phyloP scores from a whole-genome alignment of 2,888 invertebrate species.

The Toxonevra muliebris region DNA sequence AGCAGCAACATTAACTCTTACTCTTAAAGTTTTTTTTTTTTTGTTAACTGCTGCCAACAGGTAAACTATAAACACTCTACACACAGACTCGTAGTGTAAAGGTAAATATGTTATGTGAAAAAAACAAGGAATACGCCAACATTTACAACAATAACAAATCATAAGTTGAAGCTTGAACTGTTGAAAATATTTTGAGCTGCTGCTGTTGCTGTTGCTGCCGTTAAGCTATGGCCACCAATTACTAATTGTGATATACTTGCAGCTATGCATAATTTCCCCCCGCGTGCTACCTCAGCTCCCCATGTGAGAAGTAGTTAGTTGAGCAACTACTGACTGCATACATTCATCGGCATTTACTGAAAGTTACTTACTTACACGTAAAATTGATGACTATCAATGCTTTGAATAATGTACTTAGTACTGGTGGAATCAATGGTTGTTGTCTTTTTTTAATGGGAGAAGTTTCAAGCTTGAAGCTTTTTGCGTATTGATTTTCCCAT shows the following conservation, averaged over 20 bases:
- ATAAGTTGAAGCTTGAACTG: conserved; percentile 1
- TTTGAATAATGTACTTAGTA: conserved; percentile 19
- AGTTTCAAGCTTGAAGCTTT: conserved; percentile 6
- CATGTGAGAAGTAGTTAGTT: too few relatives aligned
- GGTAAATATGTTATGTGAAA: conserved; percentile 6
- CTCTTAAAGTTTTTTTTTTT: conserved; percentile 34
- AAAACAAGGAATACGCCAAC: neutral
- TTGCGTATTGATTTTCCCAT: conserved; percentile 31
- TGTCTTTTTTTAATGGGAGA: too few relatives aligned
- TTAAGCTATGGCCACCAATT: neutral
- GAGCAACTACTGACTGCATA: too few relatives aligned
- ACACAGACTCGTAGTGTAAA: neutral
- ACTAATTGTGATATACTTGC: conserved; percentile 11
- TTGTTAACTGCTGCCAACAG: conserved; percentile 11
- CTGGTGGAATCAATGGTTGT: too few relatives aligned
- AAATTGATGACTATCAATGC: conserved; percentile 36
- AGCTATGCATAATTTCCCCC: neutral
- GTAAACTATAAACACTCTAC: neutral
- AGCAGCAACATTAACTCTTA: conserved; percentile 11
- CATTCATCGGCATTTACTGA: too few relatives aligned
- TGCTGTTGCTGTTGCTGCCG: neutral
- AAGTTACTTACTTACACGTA: conserved; percentile 3
- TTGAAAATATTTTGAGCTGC: neutral
- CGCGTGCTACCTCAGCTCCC: too few relatives aligned
- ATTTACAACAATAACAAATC: neutral